phyloP scores from a whole-genome alignment of 1,140 invertebrate genomes.

The Drosophila navojoa region DNA sequence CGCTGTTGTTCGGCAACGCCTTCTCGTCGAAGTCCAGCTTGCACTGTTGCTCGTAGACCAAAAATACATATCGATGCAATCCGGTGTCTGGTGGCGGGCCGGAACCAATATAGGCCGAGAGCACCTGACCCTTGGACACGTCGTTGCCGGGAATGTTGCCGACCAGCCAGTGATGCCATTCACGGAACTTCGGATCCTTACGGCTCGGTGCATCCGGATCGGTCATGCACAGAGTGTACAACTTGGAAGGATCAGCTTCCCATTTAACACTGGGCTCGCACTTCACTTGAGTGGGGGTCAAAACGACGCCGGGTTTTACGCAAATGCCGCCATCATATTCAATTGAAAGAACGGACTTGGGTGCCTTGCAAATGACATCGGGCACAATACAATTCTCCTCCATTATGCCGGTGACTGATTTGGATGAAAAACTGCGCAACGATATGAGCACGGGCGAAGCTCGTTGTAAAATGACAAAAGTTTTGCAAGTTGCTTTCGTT shows the following conservation, averaged over 20 bases:
- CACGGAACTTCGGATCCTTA: conserved; percentile 90
- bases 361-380: conserved; percentile 71
- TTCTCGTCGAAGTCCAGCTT: conserved; percentile 74
- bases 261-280: conserved; percentile 88
- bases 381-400: conserved; percentile 75
- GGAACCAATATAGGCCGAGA: conserved; percentile 93
- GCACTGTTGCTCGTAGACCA: conserved; percentile 91
- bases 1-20: conserved; percentile 86
- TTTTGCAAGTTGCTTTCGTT: conserved; percentile 5
- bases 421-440: conserved; percentile 10
- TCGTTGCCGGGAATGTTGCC: conserved; percentile 94
- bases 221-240: conserved; percentile 91
- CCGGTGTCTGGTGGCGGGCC: conserved; percentile 93
- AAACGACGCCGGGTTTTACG: conserved; percentile 87
- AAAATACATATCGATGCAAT: conserved; percentile 95
- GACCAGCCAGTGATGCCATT: conserved; percentile 97
- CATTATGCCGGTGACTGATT: conserved; percentile 41
- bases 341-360: conserved; percentile 38
- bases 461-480: conserved; percentile 22
- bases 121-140: conserved; percentile 89
- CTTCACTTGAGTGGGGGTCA: conserved; percentile 89
- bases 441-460: conserved; percentile 12
- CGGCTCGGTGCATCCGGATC: conserved; percentile 88
- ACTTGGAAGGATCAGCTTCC: conserved; percentile 86
- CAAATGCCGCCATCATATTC: conserved; percentile 76